Conservation (phyloP, 2,888 invertebrate genomes). For the Chromoteleia sp. region DNA sequence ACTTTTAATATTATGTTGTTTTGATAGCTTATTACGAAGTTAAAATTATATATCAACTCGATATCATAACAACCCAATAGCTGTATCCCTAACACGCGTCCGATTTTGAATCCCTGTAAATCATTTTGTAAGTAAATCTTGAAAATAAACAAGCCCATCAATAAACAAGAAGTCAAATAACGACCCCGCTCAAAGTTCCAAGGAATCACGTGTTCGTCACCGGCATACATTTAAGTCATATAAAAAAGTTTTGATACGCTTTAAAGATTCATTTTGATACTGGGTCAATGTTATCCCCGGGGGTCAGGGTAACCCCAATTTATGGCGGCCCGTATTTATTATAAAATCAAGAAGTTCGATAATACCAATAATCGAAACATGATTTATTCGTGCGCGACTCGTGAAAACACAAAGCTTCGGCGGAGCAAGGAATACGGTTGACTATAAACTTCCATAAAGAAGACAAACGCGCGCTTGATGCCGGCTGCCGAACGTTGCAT, state of each 20-base stretch:
- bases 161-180: neutral
- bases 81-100: no score
- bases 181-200: neutral
- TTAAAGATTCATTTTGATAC: constrained; percentile 57
- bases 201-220: constrained; percentile 18
- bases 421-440: constrained; percentile 77
- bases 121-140: neutral
- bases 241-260: constrained; percentile 45
- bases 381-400: constrained; percentile 53
- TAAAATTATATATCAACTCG: no score
- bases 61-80: no score
- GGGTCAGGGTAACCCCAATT: constrained; percentile 43
- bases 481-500: constrained; percentile 80
- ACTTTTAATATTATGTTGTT: no score
- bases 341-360: constrained; percentile 58
- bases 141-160: constrained; percentile 18
- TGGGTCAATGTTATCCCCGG: constrained; percentile 56
- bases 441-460: constrained; percentile 82
- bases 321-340: constrained; percentile 45
- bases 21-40: no score
- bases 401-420: constrained; percentile 41
- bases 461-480: constrained; percentile 82
- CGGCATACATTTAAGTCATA: constrained; percentile 11
- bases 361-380: constrained; percentile 61
- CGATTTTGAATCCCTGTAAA: no score